Evolutionary conservation across 2,888 invertebrate species (phyloP).

Genomic region (Tetranychus piercei): DNA sequence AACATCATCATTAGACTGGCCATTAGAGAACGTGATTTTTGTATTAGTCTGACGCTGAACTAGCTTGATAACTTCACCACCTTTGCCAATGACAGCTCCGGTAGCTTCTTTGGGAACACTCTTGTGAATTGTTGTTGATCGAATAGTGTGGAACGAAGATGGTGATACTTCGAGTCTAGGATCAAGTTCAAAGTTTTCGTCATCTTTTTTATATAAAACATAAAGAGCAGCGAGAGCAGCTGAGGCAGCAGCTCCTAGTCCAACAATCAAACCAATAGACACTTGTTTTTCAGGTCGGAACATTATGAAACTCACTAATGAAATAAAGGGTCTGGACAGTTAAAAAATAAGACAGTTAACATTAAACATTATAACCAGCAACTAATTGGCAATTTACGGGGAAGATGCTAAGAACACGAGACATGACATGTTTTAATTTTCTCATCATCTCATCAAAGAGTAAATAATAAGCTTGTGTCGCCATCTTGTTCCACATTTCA

Average conservation of each 20-base stretch:
- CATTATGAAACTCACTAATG: neutral
- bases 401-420: too few species aligned
- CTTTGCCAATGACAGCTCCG: slow-evolving; percentile 6
- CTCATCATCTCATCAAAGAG: too few species aligned
- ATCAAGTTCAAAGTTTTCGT: neutral
- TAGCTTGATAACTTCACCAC: slow-evolving; percentile 5
- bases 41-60: neutral
- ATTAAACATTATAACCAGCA: too few species aligned
- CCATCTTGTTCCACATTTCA: too few species aligned
- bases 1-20: neutral
- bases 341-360: neutral
- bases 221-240: neutral
- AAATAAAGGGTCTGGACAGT: neutral
- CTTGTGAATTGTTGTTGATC: neutral
- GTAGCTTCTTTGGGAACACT: neutral
- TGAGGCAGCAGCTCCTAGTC: neutral
- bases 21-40: neutral
- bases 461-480: too few species aligned
- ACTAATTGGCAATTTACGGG: too few species aligned
- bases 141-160: neutral
- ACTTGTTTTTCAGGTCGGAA: neutral
- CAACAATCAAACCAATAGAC: neutral
- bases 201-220: neutral
- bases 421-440: too few species aligned
- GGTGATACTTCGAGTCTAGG: neutral